phyloP scores from a whole-genome alignment of 37 sponge, comb jelly and placozoan species.

The Mnemiopsis leidyi region DNA sequence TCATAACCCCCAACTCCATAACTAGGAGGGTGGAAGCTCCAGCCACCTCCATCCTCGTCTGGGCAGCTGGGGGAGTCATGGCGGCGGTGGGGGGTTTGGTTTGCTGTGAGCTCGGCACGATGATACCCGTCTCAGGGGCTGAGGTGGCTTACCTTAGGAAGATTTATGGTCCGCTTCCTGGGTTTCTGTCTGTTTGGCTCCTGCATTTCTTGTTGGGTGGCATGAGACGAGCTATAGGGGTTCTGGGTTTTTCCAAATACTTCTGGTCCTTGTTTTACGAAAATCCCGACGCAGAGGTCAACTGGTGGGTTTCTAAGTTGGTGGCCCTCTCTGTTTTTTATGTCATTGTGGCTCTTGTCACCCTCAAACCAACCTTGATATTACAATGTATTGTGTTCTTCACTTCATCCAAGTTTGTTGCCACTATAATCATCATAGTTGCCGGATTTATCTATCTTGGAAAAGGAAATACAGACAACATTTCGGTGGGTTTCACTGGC shows the following conservation, averaged over 20 bases:
- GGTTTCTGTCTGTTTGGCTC: constrained; percentile 27
- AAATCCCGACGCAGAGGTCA: not conserved
- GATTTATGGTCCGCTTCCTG: constrained; percentile 11
- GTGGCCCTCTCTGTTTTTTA: not conserved
- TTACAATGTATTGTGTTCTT: not conserved
- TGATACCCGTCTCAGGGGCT: constrained; percentile 53
- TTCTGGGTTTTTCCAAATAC: not conserved
- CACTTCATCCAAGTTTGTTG: not conserved
- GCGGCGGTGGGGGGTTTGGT: not conserved
- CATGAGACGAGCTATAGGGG: not conserved
- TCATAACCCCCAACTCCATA: constrained; percentile 46
- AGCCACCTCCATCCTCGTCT: constrained; percentile 20
- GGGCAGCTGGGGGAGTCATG: not conserved
- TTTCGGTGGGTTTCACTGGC: not conserved
- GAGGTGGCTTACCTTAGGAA: constrained; percentile 49
- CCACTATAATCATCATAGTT: not conserved
- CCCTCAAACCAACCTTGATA: not conserved
- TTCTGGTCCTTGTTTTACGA: constrained; percentile 28
- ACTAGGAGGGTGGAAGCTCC: not conserved
- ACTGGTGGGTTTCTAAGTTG: not conserved
- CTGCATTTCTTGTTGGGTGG: not conserved
- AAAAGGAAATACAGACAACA: constrained; percentile 37
- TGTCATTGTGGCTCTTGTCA: not conserved
- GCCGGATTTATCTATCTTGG: not conserved
- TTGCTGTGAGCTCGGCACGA: constrained; percentile 31